Evolutionary conservation across 2,113 vertebrate species (phyloP).

Genomic region (Mohoua ochrocephala): DNA sequence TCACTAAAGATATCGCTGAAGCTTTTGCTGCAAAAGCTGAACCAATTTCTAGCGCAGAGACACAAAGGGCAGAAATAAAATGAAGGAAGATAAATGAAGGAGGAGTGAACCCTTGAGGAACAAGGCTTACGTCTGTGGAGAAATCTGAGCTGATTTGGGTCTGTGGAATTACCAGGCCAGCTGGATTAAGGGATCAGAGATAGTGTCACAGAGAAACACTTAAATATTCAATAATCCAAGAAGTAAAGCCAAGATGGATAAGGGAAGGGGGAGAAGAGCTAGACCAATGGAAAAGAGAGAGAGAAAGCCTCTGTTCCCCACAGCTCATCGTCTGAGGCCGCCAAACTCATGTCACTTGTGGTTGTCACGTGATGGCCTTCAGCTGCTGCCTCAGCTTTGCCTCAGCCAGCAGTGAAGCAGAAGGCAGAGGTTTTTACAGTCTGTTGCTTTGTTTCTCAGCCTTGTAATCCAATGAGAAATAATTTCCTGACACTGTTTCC

Average conservation of each 20-base stretch:
- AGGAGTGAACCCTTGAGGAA: constrained; percentile 53
- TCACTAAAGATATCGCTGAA: not conserved
- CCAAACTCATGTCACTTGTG: not conserved
- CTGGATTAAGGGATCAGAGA: constrained; percentile 68
- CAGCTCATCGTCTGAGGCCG: not conserved
- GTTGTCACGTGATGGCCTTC: not conserved
- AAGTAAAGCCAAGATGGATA: constrained; percentile 31
- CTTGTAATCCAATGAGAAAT: constrained; percentile 7
- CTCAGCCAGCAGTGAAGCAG: not conserved
- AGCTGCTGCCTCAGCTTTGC: not conserved
- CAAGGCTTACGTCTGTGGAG: constrained; percentile 50
- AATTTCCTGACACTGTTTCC: not conserved
- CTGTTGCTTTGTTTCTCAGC: not conserved
- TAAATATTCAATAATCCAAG: constrained; percentile 61
- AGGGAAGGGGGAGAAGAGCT: not conserved
- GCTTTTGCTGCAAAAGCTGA: constrained; percentile 47
- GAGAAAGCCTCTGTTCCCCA: not conserved
- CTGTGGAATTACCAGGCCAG: constrained; percentile 65
- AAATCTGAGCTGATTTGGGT: constrained; percentile 65
- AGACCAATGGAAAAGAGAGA: not conserved
- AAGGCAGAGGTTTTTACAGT: not conserved
- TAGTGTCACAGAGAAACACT: constrained; percentile 57
- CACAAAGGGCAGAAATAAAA: constrained; percentile 49
- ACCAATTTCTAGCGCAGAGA: constrained; percentile 50
- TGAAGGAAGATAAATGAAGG: constrained; percentile 29